Evolutionary conservation across 2,888 invertebrate genomes (phyloP).

Genomic region (Cremastinae sp.): DNA sequence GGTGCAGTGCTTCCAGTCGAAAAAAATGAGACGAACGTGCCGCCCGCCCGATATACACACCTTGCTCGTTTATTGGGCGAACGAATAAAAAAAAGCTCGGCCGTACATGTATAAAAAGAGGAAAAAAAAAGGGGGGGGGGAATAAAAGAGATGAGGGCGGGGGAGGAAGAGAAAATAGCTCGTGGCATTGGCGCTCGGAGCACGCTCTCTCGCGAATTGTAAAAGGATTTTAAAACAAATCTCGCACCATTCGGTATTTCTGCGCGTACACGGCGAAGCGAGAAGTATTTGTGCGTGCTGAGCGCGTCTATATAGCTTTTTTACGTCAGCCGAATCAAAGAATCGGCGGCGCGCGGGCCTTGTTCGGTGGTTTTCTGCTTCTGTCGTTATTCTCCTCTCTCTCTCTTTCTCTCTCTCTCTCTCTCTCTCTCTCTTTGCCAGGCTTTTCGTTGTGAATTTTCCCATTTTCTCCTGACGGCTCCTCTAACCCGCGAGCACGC

Average conservation of each 20-base stretch:
- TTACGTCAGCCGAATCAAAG: slow-evolving; percentile 74
- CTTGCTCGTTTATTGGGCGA: neutral
- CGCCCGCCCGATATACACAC: slow-evolving; percentile 29
- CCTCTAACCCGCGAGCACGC: neutral
- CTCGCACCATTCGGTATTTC: slow-evolving; percentile 72
- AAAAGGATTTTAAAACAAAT: slow-evolving; percentile 80
- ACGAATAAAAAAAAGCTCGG: neutral
- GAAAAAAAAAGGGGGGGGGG: slow-evolving; percentile 2
- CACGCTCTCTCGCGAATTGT: slow-evolving; percentile 73
- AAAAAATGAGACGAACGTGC: slow-evolving; percentile 57
- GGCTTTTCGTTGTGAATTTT: slow-evolving; percentile 23
- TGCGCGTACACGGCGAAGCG: neutral
- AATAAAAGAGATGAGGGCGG: slow-evolving; percentile 11
- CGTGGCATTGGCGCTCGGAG: slow-evolving; percentile 50
- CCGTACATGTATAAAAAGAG: too few species aligned
- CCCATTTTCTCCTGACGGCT: neutral
- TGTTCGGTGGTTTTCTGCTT: slow-evolving; percentile 75
- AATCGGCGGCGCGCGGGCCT: slow-evolving; percentile 72
- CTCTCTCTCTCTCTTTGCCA: slow-evolving; percentile 22
- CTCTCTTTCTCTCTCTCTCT: slow-evolving; percentile 34
- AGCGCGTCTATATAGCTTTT: too few species aligned
- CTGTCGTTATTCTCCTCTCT: slow-evolving; percentile 48
- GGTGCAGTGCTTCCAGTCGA: slow-evolving; percentile 60
- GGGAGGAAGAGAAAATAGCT: slow-evolving; percentile 53
- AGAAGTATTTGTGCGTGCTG: neutral